A percentile compares a stretch with the other conserved stretches of the same genome.
Conservation (phyloP, 2,113 vertebrate genomes). For the Ceuthmochares aereus region DNA sequence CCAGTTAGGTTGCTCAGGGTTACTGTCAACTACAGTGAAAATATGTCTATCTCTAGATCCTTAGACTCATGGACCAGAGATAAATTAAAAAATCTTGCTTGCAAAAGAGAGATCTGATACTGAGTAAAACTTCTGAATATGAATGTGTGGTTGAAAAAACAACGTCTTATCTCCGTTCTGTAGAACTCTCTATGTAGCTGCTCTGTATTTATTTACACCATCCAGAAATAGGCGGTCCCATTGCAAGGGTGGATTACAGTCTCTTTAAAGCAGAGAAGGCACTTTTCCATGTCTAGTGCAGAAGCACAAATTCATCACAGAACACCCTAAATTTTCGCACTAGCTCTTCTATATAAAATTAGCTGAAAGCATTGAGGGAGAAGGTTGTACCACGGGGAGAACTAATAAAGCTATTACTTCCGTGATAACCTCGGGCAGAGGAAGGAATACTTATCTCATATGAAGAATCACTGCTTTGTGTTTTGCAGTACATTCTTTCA, state of each 20-base stretch:
- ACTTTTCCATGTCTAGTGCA: not conserved
- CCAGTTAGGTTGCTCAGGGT: not conserved
- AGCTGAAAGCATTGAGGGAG: fast-evolving
- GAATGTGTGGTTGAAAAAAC: not conserved
- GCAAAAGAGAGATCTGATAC: not conserved
- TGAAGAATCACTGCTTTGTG: not conserved
- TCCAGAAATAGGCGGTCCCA: not conserved
- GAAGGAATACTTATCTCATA: not conserved
- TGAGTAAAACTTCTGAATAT: not conserved
- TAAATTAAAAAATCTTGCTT: not conserved
- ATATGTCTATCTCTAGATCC: not conserved
- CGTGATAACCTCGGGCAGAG: not conserved
- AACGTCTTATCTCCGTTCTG: not conserved
- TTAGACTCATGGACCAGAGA: not conserved
- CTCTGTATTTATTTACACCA: not conserved
- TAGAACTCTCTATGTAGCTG: not conserved
- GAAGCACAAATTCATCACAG: not conserved
- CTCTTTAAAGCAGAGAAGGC: not conserved
- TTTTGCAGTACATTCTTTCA: not conserved
- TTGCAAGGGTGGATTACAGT: not conserved
- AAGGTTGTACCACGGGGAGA: not conserved
- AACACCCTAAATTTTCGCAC: not conserved
- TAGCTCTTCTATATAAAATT: not conserved
- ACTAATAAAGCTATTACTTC: not conserved
- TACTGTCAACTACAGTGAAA: not conserved